These are phyloP conservation scores for Gavia stellata DNA, from an alignment of 2,113 vertebrate species.

Conservation along the genomic window DNA sequence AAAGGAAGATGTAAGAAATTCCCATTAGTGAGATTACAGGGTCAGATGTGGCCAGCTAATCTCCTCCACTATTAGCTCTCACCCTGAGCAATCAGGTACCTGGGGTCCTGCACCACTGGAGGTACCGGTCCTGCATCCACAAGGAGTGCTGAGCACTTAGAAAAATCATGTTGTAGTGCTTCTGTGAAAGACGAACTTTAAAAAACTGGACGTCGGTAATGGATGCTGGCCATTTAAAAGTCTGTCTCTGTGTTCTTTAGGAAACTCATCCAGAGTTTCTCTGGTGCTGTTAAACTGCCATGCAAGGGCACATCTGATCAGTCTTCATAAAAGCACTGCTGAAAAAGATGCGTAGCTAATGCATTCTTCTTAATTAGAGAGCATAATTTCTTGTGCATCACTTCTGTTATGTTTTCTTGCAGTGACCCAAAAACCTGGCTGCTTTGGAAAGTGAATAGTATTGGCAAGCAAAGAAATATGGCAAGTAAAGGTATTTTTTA, in stretches of 20 bases:
- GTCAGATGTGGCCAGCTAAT: background rate
- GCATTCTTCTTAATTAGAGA: background rate
- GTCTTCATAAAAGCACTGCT: background rate
- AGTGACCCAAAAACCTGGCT: slow-evolving; percentile 31
- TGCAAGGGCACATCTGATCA: background rate
- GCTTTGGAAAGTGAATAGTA: slow-evolving; percentile 51
- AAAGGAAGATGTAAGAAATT: background rate
- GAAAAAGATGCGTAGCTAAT: background rate
- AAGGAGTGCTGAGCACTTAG: background rate
- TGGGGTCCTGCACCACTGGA: background rate
- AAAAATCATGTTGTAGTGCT: background rate
- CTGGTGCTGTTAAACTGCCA: background rate
- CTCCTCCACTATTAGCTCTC: background rate
- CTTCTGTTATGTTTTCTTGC: slow-evolving; percentile 49
- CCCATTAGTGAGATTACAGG: background rate
- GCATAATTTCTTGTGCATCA: background rate
- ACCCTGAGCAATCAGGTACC: background rate
- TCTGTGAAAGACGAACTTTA: background rate
- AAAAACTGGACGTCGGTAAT: background rate
- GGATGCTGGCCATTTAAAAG: background rate
- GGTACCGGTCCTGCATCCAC: accelerated
- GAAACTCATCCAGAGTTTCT: background rate
- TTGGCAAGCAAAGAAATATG: slow-evolving; percentile 49
- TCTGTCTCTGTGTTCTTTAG: background rate
- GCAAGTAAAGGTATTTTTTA: slow-evolving; percentile 39